A percentile compares a stretch with the other conserved stretches of the same genome.
Evolutionary conservation across 2,797 vertebrate genomes (phyloP).

Genomic region (Microchirus variegatus): DNA sequence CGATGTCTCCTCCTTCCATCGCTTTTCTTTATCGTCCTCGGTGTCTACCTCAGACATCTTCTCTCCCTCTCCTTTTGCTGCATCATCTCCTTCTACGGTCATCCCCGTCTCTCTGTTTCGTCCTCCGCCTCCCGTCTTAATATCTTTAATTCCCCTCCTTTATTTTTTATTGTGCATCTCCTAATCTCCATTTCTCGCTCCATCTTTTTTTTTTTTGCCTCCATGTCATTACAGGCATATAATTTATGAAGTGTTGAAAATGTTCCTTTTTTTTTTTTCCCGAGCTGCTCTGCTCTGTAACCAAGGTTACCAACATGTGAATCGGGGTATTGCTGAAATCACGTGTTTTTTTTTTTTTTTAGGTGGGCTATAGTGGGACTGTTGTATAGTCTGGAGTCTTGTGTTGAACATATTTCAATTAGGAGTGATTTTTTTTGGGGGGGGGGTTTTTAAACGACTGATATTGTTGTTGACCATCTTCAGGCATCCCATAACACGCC

Average conservation of each 20-base stretch:
- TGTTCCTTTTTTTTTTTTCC: slow-evolving; percentile 58
- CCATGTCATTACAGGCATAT: slow-evolving; percentile 56
- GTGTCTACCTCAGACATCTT: neutral
- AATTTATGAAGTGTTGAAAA: slow-evolving; percentile 71
- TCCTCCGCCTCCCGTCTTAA: neutral
- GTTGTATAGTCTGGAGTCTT: slow-evolving; percentile 58
- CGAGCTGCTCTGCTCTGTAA: slow-evolving; percentile 59
- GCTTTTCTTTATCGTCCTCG: neutral
- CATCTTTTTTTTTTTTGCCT: slow-evolving; percentile 19
- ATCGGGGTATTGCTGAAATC: slow-evolving; percentile 45
- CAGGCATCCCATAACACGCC: slow-evolving; percentile 35
- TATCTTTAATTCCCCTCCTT: neutral
- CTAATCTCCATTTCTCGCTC: slow-evolving; percentile 11
- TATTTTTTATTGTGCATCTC: slow-evolving; percentile 1
- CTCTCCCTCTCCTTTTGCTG: neutral
- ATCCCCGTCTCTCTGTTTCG: neutral
- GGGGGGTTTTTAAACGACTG: slow-evolving; percentile 59
- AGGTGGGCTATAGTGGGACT: slow-evolving; percentile 35
- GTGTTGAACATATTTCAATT: slow-evolving; percentile 66
- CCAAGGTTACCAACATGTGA: slow-evolving; percentile 70
- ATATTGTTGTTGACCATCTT: slow-evolving; percentile 60
- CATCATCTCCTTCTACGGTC: neutral
- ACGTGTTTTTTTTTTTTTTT: slow-evolving; percentile 17
- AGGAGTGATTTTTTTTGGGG: slow-evolving; percentile 52
- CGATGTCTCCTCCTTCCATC: neutral